These are phyloP conservation scores for Tympanuchus pallidicinctus DNA, from an alignment of 2,113 vertebrate species.

Conservation along the genomic window DNA sequence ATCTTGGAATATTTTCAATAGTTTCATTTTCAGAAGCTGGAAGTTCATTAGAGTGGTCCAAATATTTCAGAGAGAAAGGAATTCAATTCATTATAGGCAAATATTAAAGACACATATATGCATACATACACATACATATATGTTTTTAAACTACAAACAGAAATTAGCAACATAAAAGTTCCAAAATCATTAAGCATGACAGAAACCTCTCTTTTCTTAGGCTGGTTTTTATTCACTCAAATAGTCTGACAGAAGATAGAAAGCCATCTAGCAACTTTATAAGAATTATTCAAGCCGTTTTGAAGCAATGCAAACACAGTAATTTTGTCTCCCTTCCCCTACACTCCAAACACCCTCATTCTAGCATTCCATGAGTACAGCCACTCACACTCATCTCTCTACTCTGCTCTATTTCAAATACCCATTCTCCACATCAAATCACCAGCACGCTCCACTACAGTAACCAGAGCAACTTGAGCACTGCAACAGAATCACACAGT, in stretches of 20 bases:
- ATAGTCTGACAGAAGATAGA: background rate
- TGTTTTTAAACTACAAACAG: background rate
- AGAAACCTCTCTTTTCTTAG: background rate
- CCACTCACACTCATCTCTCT: background rate
- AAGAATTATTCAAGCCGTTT: background rate
- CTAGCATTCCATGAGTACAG: background rate
- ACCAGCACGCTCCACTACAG: background rate
- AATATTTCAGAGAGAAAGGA: background rate
- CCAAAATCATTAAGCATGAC: background rate
- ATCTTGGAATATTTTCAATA: background rate
- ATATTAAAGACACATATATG: background rate
- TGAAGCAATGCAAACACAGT: background rate
- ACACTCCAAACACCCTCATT: background rate
- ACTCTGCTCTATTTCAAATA: background rate
- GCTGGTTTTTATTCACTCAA: background rate
- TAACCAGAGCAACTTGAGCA: background rate
- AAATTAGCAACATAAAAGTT: background rate
- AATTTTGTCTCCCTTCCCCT: background rate
- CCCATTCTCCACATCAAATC: background rate
- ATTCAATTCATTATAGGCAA: background rate
- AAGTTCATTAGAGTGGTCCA: background rate
- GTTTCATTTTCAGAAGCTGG: background rate
- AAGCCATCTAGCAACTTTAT: background rate
- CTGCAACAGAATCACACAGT: background rate
- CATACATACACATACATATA: rapidly evolving